phyloP scores from a whole-genome alignment of 2,888 invertebrate species.

The Tinea semifulvella region DNA sequence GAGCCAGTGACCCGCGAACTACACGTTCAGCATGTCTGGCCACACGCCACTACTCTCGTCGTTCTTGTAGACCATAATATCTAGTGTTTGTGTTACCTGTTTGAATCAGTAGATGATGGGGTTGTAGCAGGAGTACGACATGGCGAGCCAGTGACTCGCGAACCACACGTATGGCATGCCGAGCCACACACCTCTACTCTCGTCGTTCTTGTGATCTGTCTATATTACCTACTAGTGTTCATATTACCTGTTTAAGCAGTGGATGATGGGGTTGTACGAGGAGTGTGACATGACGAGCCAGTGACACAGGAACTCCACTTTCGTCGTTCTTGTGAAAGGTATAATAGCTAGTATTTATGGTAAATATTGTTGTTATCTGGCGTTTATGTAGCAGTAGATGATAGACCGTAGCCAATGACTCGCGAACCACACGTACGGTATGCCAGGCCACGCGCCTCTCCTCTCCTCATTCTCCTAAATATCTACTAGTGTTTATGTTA shows the following conservation, averaged over 20 bases:
- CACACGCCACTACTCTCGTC: conserved; percentile 67
- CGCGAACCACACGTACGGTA: conserved; percentile 49
- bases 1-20: conserved; percentile 83
- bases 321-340: too few species aligned
- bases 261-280: conserved; percentile 80
- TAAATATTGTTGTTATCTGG: conserved; percentile 78
- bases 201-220: not conserved
- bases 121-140: conserved; percentile 81
- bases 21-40: conserved; percentile 75
- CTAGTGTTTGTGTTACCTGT: conserved; percentile 31
- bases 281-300: conserved; percentile 81
- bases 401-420: conserved; percentile 73
- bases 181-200: too few species aligned
- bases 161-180: conserved; percentile 71
- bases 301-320: conserved; percentile 72
- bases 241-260: not conserved
- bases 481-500: too few species aligned
- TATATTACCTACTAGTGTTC: not conserved
- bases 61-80: conserved; percentile 22
- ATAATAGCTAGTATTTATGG: conserved; percentile 75
- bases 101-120: conserved; percentile 75
- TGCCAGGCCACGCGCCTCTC: too few species aligned
- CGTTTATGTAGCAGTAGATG: conserved; percentile 89
- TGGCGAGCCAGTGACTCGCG: conserved; percentile 74
- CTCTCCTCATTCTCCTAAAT: too few species aligned